Base-by-base conservation (phyloP, 2,113 vertebrate genomes). In the Nothobranchius kuhntae region DNA sequence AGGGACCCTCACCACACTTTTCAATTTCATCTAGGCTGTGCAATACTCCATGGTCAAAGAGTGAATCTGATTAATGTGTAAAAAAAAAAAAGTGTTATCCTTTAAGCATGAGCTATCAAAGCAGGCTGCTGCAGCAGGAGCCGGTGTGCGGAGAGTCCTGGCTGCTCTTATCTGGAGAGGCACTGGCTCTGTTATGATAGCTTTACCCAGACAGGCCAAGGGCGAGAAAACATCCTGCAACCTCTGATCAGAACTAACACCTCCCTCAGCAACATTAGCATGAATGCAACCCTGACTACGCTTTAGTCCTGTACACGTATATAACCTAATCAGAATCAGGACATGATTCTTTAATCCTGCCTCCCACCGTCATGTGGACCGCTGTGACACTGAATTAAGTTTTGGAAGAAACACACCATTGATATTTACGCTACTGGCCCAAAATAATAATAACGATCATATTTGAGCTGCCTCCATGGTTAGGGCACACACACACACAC, bases 151-250 rank as follows among this genome's bases (percentile, higher is more conserved):
- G 71, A 66, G 74, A 78, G 73, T 78, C 69, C 50, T 51, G 53
- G 75, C 45, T 42, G 40, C 74, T 75, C 81, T 89, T 87, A 89
- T 90, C 87, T 77, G 53, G 52, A 73, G 78, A 85, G 35, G 62
- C 72, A 61, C 77, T 53, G 68, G 77, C 56, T 80, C 79, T 73
- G 75, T 75, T 81, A 78, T 81, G 84, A 86, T 80, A 81, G 83
- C 68, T 68, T 79, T 86, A 30, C 75, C 72, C 54, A 70, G 70
- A 78, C 73, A 53, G 71, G 79, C 79, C 86, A 81, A 88, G 81
- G 81, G 71, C 75, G 46, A 68, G 69, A 51, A 72, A 62, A 77
- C 78, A 68, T 54, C 59, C 53, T n/a, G 52, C 24, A 48, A 75
- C 68, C 65, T 55, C 72, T 30, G 38, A 40, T 40, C 38, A 40